Evolutionary conservation across 1,140 invertebrate genomes (phyloP).

Genomic region (Helicoverpa zea): DNA sequence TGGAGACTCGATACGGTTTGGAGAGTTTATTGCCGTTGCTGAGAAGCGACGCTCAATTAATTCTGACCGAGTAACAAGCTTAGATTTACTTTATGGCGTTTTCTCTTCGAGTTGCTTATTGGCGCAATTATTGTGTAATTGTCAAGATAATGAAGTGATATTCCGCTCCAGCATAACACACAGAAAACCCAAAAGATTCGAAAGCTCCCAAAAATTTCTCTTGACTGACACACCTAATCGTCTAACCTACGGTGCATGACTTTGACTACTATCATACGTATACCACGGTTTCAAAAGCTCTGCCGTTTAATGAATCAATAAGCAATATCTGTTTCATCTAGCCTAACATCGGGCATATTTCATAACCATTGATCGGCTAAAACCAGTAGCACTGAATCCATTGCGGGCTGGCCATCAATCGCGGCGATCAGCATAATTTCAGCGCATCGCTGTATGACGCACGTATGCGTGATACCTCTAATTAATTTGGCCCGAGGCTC

Average conservation of each 20-base stretch:
- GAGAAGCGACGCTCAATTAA: slow-evolving; percentile 74
- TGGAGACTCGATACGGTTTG: slow-evolving; percentile 70
- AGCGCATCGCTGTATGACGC: slow-evolving; percentile 18
- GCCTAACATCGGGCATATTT: no score
- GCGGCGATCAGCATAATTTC: background rate
- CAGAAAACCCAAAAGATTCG: background rate
- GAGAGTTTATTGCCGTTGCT: slow-evolving; percentile 68
- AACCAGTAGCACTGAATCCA: background rate
- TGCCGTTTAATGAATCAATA: background rate
- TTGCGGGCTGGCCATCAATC: slow-evolving; percentile 3
- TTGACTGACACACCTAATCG: no score
- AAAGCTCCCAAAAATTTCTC: no score
- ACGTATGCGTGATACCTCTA: slow-evolving; percentile 69
- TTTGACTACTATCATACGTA: background rate
- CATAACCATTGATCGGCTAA: background rate
- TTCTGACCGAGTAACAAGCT: slow-evolving; percentile 71
- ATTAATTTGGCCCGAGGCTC: slow-evolving; percentile 72
- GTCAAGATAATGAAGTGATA: slow-evolving; percentile 36
- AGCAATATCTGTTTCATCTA: no score
- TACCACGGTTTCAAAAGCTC: background rate
- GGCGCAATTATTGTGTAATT: slow-evolving; percentile 49
- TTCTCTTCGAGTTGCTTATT: slow-evolving; percentile 49
- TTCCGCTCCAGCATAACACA: background rate
- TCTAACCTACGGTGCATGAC: background rate
- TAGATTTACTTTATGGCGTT: slow-evolving; percentile 67